These are phyloP conservation scores for Sarcophaga bullata DNA, from an alignment of 1,140 invertebrate genomes.

Conservation along the genomic window DNA sequence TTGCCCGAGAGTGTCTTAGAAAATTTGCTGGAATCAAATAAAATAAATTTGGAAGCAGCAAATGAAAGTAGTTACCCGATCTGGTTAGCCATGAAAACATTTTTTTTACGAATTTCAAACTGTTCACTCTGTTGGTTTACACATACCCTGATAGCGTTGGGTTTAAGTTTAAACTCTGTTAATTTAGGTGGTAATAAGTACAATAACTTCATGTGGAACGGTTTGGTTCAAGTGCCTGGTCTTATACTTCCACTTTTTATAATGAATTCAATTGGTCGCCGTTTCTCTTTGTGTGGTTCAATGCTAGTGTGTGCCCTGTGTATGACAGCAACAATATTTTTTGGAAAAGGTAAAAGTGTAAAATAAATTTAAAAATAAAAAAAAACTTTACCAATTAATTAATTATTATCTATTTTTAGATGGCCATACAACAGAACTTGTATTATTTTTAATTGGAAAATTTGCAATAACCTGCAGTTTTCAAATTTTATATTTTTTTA, in stretches of 20 bases:
- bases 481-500: constrained; percentile 76
- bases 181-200: constrained; percentile 78
- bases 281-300: constrained; percentile 69
- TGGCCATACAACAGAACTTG: constrained; percentile 65
- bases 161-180: constrained; percentile 82
- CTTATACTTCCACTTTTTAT: constrained; percentile 74
- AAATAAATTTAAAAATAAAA: too few species aligned
- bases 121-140: constrained; percentile 78
- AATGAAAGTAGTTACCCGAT: constrained; percentile 61
- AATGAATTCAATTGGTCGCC: constrained; percentile 74
- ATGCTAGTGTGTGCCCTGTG: constrained; percentile 72
- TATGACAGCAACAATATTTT: constrained; percentile 54
- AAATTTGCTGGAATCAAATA: constrained; percentile 50
- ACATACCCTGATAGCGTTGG: constrained; percentile 81
- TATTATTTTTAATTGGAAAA: constrained; percentile 78
- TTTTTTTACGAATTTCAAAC: constrained; percentile 69
- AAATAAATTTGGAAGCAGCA: constrained; percentile 50
- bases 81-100: constrained; percentile 50
- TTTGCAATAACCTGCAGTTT: constrained; percentile 77
- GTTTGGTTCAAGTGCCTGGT: constrained; percentile 77
- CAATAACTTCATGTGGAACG: constrained; percentile 76
- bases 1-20: constrained; percentile 69
- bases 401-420: constrained; percentile 46
- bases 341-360: constrained; percentile 48
- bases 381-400: neutral